phyloP scores from a whole-genome alignment of 2,113 vertebrate species.

The Strix uralensis region DNA sequence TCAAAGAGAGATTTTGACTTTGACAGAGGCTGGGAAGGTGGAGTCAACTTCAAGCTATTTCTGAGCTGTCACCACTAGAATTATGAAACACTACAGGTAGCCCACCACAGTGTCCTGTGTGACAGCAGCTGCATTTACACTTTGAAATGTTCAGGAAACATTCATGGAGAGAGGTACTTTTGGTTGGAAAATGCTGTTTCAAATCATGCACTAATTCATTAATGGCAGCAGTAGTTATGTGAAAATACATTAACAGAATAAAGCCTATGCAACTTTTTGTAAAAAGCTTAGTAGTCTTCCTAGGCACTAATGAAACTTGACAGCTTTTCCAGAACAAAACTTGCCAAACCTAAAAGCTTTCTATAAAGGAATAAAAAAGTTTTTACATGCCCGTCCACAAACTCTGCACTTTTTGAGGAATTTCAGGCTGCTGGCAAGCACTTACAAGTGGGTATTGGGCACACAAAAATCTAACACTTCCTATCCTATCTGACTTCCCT shows the following conservation, averaged over 20 bases:
- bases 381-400: background rate
- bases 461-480: background rate
- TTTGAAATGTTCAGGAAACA: background rate
- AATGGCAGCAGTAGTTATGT: background rate
- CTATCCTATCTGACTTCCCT: background rate
- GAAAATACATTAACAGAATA: slow-evolving; percentile 9
- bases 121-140: background rate
- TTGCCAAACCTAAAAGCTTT: background rate
- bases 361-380: background rate
- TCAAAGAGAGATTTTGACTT: background rate
- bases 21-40: background rate
- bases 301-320: background rate
- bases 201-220: background rate
- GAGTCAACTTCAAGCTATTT: background rate
- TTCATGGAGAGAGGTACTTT: background rate
- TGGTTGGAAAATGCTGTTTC: background rate
- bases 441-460: background rate
- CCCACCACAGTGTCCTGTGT: background rate
- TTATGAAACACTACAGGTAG: background rate
- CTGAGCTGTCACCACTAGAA: background rate
- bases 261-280: background rate
- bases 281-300: background rate
- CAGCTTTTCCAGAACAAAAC: background rate
- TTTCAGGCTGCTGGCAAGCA: background rate
- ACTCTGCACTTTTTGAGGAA: background rate